A percentile compares a stretch with the other conserved stretches of the same genome.
Evolutionary conservation across 1,140 invertebrate species (phyloP).

Genomic region (Neodiprion pinetum): DNA sequence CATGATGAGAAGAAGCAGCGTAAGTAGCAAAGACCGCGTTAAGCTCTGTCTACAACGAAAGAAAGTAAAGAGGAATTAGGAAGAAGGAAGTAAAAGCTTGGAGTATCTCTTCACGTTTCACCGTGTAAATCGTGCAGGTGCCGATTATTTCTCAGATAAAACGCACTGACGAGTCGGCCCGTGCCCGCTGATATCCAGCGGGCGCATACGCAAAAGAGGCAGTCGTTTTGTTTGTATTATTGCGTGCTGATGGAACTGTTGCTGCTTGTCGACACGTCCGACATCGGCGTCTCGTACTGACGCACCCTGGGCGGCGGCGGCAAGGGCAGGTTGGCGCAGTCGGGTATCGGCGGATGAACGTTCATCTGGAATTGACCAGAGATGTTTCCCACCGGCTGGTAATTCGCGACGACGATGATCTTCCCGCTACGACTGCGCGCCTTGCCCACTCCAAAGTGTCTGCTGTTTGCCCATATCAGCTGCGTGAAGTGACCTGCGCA

Average conservation of each 20-base stretch:
- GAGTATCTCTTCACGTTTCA: not conserved
- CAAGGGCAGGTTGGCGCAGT: slow-evolving; percentile 58
- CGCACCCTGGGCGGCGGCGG: slow-evolving; percentile 38
- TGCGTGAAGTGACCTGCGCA: slow-evolving; percentile 87
- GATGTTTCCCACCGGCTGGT: slow-evolving; percentile 79
- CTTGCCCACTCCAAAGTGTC: slow-evolving; percentile 83
- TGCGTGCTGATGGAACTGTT: slow-evolving; percentile 46
- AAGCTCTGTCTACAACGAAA: no score
- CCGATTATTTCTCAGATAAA: not conserved
- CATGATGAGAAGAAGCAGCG: no score
- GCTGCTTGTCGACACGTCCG: slow-evolving; percentile 49
- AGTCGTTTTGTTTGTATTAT: slow-evolving; percentile 52
- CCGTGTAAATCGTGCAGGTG: not conserved
- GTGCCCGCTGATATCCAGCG: slow-evolving; percentile 30
- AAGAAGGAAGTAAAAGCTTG: no score
- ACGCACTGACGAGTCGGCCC: not conserved
- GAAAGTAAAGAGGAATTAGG: no score
- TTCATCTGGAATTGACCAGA: slow-evolving; percentile 79
- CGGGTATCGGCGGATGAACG: slow-evolving; percentile 74
- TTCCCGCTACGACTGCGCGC: slow-evolving; percentile 78
- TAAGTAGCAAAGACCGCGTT: no score
- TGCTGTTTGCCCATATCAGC: slow-evolving; percentile 84
- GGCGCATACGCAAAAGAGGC: slow-evolving; percentile 51
- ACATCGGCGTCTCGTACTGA: slow-evolving; percentile 34
- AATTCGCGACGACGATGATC: slow-evolving; percentile 82